Evolutionary conservation across 92 coral and sea anemone genomes (phyloP).

Genomic region (Chrysogorgia sp.): DNA sequence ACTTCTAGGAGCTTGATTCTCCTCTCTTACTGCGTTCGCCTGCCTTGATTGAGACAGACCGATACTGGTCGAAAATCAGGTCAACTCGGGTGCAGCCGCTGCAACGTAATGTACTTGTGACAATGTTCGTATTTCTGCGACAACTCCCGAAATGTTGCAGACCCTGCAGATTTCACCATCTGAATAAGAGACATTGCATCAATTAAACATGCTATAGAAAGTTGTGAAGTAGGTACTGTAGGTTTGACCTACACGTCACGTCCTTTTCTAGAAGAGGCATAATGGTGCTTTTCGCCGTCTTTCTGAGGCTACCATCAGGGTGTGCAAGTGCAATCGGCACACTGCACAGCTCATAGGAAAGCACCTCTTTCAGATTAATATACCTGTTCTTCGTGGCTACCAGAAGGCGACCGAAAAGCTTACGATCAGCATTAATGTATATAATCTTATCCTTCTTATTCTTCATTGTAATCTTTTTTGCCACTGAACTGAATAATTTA

Average conservation of each 20-base stretch:
- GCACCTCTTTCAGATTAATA: conserved; percentile 51
- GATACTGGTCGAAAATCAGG: conserved; percentile 53
- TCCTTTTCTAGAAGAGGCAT: conserved; percentile 54
- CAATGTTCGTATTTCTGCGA: conserved; percentile 45
- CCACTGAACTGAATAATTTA: conserved; percentile 48
- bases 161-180: conserved; percentile 59
- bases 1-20: too few relatives aligned
- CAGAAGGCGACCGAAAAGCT: conserved; percentile 36
- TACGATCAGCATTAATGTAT: conserved; percentile 32
- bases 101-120: conserved; percentile 27
- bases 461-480: conserved; percentile 35
- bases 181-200: conserved; percentile 70
- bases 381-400: conserved; percentile 31
- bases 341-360: conserved; percentile 62
- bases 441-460: conserved; percentile 27
- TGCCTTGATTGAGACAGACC: conserved; percentile 32
- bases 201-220: conserved; percentile 48
- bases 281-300: conserved; percentile 61
- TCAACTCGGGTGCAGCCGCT: conserved; percentile 39
- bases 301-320: conserved; percentile 68
- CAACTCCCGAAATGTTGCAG: conserved; percentile 56
- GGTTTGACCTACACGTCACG: conserved; percentile 21
- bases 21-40: too few relatives aligned
- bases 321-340: conserved; percentile 67
- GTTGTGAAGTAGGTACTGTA: conserved; percentile 47